Base-by-base conservation (phyloP, 2,888 invertebrate species). In the Ephialtes manifestator region DNA sequence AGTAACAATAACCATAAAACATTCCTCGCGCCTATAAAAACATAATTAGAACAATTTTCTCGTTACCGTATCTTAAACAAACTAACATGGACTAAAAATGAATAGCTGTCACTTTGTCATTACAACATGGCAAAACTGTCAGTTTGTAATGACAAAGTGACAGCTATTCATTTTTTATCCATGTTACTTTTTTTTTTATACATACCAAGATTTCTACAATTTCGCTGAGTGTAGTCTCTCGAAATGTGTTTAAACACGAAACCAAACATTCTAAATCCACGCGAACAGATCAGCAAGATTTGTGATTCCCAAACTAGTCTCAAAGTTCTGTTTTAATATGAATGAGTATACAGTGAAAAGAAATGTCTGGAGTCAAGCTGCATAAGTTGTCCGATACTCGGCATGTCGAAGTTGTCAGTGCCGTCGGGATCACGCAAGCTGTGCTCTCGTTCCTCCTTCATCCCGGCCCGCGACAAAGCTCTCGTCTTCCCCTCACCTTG, bases 401-500 rank as follows among this genome's bases (percentile, higher is more conserved):
- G 55, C 87, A 87, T 88, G 90, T 91, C 89, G 89, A 92, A 90
- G 92, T 93, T 92, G 93, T 92, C 92, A 89, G 92, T 90, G 91
- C 92, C 91, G 89, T 86, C 89, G 89, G 90, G 91, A 91, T 93
- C 93, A 88, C 90, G 93, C 94, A 93, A 94, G 93, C 93, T 93
- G 94, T 91, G 93, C 90, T 89, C 85, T 78, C 85, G 48, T 67
- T 67, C 55, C 78, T 80, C 79, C 72, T 82, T 53, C 71, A 74
- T 78, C 78, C 87, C 83, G 87, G 75, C 83, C 84, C 75, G 48
- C 79, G 78, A 79, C 85, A 70, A 84, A 86, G 80, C 79, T 78
- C 81, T 78, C 81, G 82, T 75, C 84, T 81, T 81, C 71, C 77
- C 85, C 65, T 68, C 79, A 71, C 82, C 82, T 79, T 53, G 89